A percentile compares a stretch with the other conserved stretches of the same genome.
Conservation (phyloP, 2,888 invertebrate genomes). For the Priocnemis perturbator region DNA sequence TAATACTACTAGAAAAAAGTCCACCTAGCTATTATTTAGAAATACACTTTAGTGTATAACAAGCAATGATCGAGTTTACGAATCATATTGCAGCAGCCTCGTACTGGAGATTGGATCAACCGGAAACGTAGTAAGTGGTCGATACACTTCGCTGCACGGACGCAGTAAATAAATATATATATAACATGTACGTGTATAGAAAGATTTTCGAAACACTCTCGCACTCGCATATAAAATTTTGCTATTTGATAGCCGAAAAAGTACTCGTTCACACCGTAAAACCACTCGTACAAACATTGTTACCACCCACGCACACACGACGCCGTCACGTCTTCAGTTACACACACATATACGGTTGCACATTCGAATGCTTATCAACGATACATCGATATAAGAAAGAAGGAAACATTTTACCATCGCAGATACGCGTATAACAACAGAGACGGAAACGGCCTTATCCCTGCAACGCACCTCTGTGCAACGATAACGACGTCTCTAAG, state of each 20-base stretch:
- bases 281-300: slow-evolving; percentile 30
- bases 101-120: slow-evolving; percentile 39
- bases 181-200: slow-evolving; percentile 51
- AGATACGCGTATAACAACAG: slow-evolving; percentile 55
- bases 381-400: slow-evolving; percentile 51
- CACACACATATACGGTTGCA: slow-evolving; percentile 36
- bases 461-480: neutral
- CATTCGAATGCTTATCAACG: slow-evolving; percentile 39
- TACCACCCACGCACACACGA: slow-evolving; percentile 32
- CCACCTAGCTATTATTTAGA: slow-evolving; percentile 41
- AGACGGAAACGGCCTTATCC: slow-evolving; percentile 41
- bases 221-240: slow-evolving; percentile 55
- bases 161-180: slow-evolving; percentile 60
- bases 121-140: slow-evolving; percentile 32
- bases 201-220: slow-evolving; percentile 38
- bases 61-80: slow-evolving; percentile 49
- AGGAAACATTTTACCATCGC: slow-evolving; percentile 59
- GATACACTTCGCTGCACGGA: slow-evolving; percentile 40
- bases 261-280: slow-evolving; percentile 25
- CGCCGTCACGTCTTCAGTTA: slow-evolving; percentile 25
- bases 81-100: slow-evolving; percentile 51
- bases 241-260: slow-evolving; percentile 57
- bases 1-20: slow-evolving; percentile 55
- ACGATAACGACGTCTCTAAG: slow-evolving; percentile 20
- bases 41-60: slow-evolving; percentile 55